Evolutionary conservation across 2,888 invertebrate genomes (phyloP), one percentile per base, ranked within the genome.

Genomic region (Stramonita haemastoma): DNA sequence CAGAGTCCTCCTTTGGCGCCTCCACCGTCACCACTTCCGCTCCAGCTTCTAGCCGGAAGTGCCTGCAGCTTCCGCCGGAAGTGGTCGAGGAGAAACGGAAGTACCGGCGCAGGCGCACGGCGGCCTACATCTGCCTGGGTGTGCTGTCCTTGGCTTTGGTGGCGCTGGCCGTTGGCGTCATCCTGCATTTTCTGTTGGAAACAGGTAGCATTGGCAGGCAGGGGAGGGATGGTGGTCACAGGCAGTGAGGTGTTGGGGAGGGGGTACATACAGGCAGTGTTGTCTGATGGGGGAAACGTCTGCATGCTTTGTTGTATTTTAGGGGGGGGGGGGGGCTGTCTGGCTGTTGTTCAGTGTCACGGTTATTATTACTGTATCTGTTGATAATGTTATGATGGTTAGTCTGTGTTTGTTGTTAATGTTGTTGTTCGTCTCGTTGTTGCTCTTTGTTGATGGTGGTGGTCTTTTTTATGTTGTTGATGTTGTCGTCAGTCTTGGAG

Each of bases 131-230:
- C 70, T 89, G 85, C 56, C 32, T 85, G 36, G 89, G 89, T 1
- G 84, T 89, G 36, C 56, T 89, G 89, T 29, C 56, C 15, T 36
- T 89, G 36, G 77, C 89, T 6, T n/a, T 89, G 85, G 32, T 89
- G 46, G 85, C 89, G 26, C 73, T 89, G 83, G 73, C 85, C 11
- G 85, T 84, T 32, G 89, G 89, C 29, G 89, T 89, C 29, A 77
- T 84, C 8, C 89, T 89, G 56, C 89, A 89, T 32, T 89, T 89
- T 57, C 89, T 89, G 6, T 85, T 89, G 56, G 89, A 84, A 32
- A 73, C 89, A 89, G 89, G 89, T 89, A 89, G n/a, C 66, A 46
- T 89, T 34, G 89, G 89, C 19, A n/a, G 84, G 36, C 19, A 22
- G 46, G 46, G 13, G 6, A 57, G 34, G 13, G 19, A 11, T 5